Evolutionary conservation across 2,113 vertebrate species (phyloP).

Genomic region (Ptyas mucosa): DNA sequence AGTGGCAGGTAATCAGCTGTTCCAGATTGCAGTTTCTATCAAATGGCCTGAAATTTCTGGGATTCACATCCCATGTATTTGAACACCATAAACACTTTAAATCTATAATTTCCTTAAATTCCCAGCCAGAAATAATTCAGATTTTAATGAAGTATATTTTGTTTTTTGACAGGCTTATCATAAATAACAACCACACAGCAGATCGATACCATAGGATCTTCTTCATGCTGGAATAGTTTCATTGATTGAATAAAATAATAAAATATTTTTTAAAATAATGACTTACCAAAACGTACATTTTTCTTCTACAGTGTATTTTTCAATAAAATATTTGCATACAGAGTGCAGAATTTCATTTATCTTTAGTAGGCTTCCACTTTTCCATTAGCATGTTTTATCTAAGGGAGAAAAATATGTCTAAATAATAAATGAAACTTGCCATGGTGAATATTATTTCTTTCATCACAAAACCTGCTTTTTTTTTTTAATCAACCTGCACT

Average conservation of each 20-base stretch:
- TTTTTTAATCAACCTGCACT: not conserved
- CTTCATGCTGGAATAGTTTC: not conserved
- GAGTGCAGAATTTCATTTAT: not conserved
- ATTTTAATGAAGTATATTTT: not conserved
- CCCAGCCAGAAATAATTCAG: not conserved
- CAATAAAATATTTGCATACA: not conserved
- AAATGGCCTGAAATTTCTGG: not conserved
- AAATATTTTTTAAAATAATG: not conserved
- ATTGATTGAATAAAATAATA: not conserved
- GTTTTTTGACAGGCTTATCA: not conserved
- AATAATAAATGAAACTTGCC: not conserved
- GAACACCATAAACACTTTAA: not conserved
- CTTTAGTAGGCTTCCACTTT: not conserved
- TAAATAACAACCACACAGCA: not conserved
- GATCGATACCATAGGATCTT: not conserved
- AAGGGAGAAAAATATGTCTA: not conserved
- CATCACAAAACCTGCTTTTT: not conserved
- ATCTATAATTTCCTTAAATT: not conserved
- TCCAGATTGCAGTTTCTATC: not conserved
- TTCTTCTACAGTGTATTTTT: not conserved
- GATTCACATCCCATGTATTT: not conserved
- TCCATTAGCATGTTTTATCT: not conserved
- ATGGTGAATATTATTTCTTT: not conserved
- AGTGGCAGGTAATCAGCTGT: not conserved
- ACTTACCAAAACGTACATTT: not conserved